Conservation (phyloP, 2,888 invertebrate species). For the Agrypnus murinus region DNA sequence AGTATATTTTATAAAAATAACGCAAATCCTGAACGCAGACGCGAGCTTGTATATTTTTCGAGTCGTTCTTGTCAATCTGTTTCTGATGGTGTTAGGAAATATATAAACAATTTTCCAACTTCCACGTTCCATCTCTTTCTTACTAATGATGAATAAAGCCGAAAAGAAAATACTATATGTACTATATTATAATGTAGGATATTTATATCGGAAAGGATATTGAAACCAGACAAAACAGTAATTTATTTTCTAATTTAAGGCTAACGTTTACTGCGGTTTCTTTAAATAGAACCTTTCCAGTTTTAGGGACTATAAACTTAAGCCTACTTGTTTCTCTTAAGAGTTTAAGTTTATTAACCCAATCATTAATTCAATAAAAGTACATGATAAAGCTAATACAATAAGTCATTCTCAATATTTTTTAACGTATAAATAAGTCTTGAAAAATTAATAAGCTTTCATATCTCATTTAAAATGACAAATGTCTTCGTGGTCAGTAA, state of each 20-base stretch:
- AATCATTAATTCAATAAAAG: too few relatives aligned
- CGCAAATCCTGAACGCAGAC: not conserved
- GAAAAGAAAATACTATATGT: not conserved
- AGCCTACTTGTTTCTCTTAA: slow-evolving; percentile 31
- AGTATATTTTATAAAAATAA: too few relatives aligned
- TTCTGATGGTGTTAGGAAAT: slow-evolving; percentile 1
- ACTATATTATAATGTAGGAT: slow-evolving; percentile 19
- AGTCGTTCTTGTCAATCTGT: slow-evolving; percentile 19
- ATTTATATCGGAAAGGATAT: slow-evolving; percentile 43
- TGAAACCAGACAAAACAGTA: slow-evolving; percentile 49
- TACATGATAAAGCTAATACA: too few relatives aligned
- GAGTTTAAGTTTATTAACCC: too few relatives aligned
- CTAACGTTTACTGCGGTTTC: slow-evolving; percentile 38
- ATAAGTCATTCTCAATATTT: too few relatives aligned
- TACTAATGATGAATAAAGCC: not conserved
- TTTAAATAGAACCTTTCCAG: slow-evolving; percentile 36
- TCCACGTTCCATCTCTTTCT: slow-evolving; percentile 20
- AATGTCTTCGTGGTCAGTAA: not conserved
- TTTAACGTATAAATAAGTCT: too few relatives aligned
- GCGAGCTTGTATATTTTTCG: slow-evolving; percentile 5
- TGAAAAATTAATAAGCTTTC: too few relatives aligned
- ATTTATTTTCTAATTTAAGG: slow-evolving; percentile 51
- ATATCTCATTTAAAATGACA: not conserved
- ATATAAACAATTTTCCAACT: slow-evolving; percentile 15
- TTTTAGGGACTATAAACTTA: slow-evolving; percentile 22